Percentiles rank a stretch among this genome's conserved stretches.
Conservation (phyloP, 2,888 invertebrate species). For the Unio pictorum region DNA sequence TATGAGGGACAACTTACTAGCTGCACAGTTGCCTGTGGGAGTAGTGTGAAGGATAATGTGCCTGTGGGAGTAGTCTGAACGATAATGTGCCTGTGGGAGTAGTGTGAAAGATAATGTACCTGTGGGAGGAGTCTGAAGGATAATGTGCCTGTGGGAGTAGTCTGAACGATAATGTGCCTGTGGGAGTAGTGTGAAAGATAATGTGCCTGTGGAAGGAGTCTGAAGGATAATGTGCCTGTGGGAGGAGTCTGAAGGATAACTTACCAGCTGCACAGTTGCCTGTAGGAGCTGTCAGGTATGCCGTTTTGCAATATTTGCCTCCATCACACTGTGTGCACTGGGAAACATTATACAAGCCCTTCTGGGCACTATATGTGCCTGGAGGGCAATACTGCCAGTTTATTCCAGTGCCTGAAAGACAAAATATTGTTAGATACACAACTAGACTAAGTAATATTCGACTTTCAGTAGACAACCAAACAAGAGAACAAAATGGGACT, state of each 20-base stretch:
- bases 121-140: too few species aligned
- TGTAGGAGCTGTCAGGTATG: conserved; percentile 49
- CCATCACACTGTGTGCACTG: conserved; percentile 64
- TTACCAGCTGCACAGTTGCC: conserved; percentile 59
- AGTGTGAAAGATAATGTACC: too few species aligned
- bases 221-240: background rate
- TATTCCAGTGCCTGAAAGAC: conserved; percentile 53
- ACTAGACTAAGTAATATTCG: background rate
- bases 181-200: too few species aligned
- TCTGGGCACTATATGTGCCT: conserved; percentile 60
- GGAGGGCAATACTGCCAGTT: conserved; percentile 63
- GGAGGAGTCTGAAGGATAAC: background rate
- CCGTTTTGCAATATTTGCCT: conserved; percentile 61
- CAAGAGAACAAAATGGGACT: too few species aligned
- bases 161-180: background rate
- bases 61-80: background rate
- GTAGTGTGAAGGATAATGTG: background rate
- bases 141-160: too few species aligned
- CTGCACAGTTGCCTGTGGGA: too few species aligned
- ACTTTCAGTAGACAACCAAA: too few species aligned
- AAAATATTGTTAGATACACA: background rate
- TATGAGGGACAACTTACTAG: too few species aligned
- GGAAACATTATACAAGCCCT: conserved; percentile 38
- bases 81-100: background rate
- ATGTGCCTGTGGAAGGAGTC: background rate